These are phyloP conservation scores for Rousettus leschenaultii DNA, from an alignment of 2,113 vertebrate genomes.

Conservation along the genomic window DNA sequence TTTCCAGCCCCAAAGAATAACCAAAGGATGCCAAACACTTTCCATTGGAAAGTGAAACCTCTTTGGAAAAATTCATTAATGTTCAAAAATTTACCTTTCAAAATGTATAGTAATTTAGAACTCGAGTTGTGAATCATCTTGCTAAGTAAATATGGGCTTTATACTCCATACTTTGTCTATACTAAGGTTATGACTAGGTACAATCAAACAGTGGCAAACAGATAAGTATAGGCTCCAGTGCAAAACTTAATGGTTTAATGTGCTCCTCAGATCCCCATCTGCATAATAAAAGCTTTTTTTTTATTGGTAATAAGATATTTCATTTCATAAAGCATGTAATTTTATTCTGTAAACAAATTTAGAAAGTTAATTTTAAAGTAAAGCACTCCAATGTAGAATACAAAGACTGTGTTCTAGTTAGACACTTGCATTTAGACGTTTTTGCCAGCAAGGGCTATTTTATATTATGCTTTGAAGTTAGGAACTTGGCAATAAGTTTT, in stretches of 20 bases:
- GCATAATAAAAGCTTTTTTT: background rate
- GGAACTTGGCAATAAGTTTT: background rate
- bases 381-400: background rate
- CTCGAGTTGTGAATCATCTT: background rate
- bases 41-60: background rate
- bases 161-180: background rate
- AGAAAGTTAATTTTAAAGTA: background rate
- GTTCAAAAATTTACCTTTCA: background rate
- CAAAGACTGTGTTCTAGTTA: background rate
- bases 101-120: background rate
- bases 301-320: background rate
- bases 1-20: slow-evolving; percentile 19
- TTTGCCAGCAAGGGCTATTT: background rate
- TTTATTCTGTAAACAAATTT: slow-evolving; percentile 2
- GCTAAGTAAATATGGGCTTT: background rate
- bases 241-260: background rate
- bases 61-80: background rate
- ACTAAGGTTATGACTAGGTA: background rate
- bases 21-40: background rate
- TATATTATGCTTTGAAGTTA: background rate
- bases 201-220: background rate
- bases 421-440: background rate
- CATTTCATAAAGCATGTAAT: background rate
- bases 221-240: rapidly evolving
- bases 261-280: background rate